A percentile compares a stretch with the other conserved stretches of the same genome.
phyloP scores from a whole-genome alignment of 2,113 vertebrate genomes.

The Ancistrus triradiatus region DNA sequence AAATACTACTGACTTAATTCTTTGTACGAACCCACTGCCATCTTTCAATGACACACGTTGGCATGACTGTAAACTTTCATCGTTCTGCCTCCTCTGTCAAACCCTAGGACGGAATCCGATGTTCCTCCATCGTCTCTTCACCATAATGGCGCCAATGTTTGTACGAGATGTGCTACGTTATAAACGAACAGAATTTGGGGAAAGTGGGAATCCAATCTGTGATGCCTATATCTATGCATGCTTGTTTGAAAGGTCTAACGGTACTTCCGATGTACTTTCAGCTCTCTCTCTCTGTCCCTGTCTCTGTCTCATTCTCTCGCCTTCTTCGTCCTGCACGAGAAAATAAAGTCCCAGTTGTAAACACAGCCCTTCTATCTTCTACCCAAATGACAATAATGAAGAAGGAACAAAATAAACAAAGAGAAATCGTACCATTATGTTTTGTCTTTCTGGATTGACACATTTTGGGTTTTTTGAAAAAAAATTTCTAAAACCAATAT shows the following conservation, averaged over 20 bases:
- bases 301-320: constrained; percentile 39
- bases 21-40: constrained; percentile 68
- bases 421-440: neutral
- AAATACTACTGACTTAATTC: constrained; percentile 57
- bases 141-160: constrained; percentile 53
- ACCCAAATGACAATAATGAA: constrained; percentile 49
- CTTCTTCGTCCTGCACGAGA: constrained; percentile 55
- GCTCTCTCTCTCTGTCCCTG: constrained; percentile 28
- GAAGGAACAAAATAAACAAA: constrained; percentile 48
- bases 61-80: constrained; percentile 59
- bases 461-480: no score
- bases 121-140: no score
- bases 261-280: constrained; percentile 57
- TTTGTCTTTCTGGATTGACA: no score
- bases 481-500: no score
- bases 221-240: constrained; percentile 70
- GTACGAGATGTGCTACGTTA: constrained; percentile 44
- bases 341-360: constrained; percentile 46
- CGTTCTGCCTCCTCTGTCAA: constrained; percentile 42
- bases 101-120: constrained; percentile 37
- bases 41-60: constrained; percentile 54
- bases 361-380: constrained; percentile 46
- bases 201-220: constrained; percentile 39
- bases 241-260: constrained; percentile 59
- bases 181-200: constrained; percentile 34